Evolutionary conservation across 2,797 vertebrate species (phyloP), one percentile per base, ranked within the genome.

Genomic region (Periophthalmus magnuspinnatus): DNA sequence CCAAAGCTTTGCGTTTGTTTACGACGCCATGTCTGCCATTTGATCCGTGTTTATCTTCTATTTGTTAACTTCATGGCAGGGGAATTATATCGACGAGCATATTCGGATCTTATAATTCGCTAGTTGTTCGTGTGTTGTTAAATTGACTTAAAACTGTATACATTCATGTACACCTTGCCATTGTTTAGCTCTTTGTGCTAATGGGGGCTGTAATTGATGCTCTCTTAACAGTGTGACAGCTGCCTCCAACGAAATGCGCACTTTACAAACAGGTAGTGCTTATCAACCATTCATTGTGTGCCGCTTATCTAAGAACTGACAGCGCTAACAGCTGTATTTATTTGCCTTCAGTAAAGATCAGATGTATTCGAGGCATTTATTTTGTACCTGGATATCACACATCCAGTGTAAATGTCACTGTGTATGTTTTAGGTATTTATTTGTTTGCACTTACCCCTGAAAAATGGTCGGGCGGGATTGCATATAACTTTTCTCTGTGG

Each of bases 191-290:
- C 38, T 52, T 48, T 64, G 56, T 80, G 59, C 74, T 86, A 79
- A 80, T 86, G 70, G 70, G 16, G 28, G 21, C n/a, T 61, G 72
- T 88, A 83, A 88, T 81, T 85, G 65, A 78, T 54, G 67, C 59
- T 72, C 72, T 78, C 41, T 82, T 36, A 28, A 74, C 13, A 52
- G 52, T 36, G 65, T 73, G 60, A 70, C 77, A 67, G 68, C 75
- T 74, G 61, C 72, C 55, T 54, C 17, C 0, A 10, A 69, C 56
- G 22, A 62, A 57, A 54, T 69, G 22, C 72, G 48, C 58, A 72
- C 70, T 34, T 36, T 47, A 28, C n/a, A 21, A 17, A 66, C 71
- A 75, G 62, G 60, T 56, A 55, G n/a, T 65, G 28, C 22, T 75
- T 33, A 68, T 13, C 52, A 10, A 2, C 38, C 24, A 58, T 67